Base-by-base conservation (phyloP, 23 tunicate genomes). In the Ciona savignyi region DNA sequence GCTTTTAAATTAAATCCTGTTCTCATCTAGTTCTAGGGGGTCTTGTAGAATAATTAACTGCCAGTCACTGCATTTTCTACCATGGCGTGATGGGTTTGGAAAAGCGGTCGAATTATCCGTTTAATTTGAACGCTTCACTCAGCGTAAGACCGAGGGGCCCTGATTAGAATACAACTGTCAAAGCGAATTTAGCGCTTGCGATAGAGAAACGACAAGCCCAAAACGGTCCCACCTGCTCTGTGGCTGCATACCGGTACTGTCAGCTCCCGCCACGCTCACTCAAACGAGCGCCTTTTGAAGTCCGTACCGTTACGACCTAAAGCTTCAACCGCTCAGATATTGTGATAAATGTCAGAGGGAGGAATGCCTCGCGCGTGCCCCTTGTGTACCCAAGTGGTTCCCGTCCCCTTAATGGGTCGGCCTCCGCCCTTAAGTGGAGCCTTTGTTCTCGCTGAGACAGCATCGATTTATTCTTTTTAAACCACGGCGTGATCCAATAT, bases 151-250 rank as follows among this genome's bases (percentile, higher is more conserved):
- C 56, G 56, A 9, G 56, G n/a, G 56, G 11, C 56, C 56, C 56
- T 42, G 56, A 42, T 15, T 9, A 42, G 56, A 42, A 42, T 15
- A 42, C 56, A 42, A 42, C 56, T 42, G 56, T 42, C 56, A 6
- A 15, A 15, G 56, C 15, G 56, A 15, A 42, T 6, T 42, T 6
- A 42, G 56, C 56, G 56, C 33, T 23, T 29, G 51, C 51, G 25
- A 9, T 51, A 63, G 66, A 49, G 73, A 81, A 72, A 73, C 73
- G 85, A 81, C 85, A 33, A 31, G 51, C 51, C 66, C 24, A 28
- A 81, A 81, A 42, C 66, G 78, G 23, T 9, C 28, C 23, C 85
- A 81, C 85, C 85, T 81, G 85, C 35, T 35, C 72, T 73, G 70
- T 62, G 6, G 35, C 34, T 62, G 42, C 65, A 81, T 81, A 34